Evolutionary conservation across 2,113 vertebrate genomes (phyloP).

Genomic region (Dasyurus viverrinus): DNA sequence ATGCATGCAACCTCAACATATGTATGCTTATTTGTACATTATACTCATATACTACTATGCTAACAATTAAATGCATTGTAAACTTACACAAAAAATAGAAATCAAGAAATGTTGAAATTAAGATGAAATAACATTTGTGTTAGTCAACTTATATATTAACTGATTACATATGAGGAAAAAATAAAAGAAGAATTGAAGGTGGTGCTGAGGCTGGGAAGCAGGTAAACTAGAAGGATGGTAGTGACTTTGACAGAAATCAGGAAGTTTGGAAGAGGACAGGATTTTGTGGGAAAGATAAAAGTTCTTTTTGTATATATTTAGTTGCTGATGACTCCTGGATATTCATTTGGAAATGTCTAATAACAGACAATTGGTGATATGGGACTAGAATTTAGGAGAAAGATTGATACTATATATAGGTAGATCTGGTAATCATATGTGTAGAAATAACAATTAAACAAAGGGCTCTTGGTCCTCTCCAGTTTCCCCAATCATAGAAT

Average conservation of each 20-base stretch:
- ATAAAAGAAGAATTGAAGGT: background rate
- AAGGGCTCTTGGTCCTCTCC: background rate
- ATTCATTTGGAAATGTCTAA: background rate
- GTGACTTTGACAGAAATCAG: background rate
- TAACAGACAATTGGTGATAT: background rate
- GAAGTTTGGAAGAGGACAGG: background rate
- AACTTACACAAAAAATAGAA: background rate
- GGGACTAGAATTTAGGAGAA: background rate
- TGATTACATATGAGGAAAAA: background rate
- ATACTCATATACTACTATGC: background rate
- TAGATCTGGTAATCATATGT: background rate
- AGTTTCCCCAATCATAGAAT: background rate
- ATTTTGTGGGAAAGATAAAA: background rate
- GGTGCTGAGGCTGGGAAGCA: background rate
- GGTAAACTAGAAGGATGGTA: background rate
- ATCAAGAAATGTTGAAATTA: background rate
- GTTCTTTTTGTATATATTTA: background rate
- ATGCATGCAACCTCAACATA: background rate
- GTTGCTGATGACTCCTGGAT: background rate
- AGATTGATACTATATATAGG: background rate
- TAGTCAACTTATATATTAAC: background rate
- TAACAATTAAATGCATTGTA: background rate
- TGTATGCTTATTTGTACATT: background rate
- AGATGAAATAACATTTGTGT: background rate
- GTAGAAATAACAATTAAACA: background rate